phyloP scores from a whole-genome alignment of 2,888 invertebrate genomes.

The Andrena bicolor region DNA sequence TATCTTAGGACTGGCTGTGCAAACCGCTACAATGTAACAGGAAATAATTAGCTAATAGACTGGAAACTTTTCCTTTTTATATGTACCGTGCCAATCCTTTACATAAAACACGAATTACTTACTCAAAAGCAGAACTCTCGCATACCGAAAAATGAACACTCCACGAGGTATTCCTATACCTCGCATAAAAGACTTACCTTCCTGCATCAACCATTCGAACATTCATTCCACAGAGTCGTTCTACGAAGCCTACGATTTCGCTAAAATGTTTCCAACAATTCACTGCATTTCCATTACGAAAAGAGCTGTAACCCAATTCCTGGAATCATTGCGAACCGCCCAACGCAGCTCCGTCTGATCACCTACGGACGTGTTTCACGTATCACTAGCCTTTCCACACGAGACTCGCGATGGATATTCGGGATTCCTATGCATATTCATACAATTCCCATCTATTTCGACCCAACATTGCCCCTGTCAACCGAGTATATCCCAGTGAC shows the following conservation, averaged over 20 bases:
- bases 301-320: neutral
- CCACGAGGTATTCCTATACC: neutral
- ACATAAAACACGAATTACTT: neutral
- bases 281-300: neutral
- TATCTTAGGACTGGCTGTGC: neutral
- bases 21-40: neutral
- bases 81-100: neutral
- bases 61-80: neutral
- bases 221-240: neutral
- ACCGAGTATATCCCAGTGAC: no score
- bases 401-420: no score
- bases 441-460: no score
- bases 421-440: no score
- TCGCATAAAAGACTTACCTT: neutral
- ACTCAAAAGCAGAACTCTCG: neutral
- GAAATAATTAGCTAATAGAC: neutral
- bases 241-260: neutral
- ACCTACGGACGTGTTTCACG: neutral
- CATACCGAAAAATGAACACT: neutral
- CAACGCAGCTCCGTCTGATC: neutral
- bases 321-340: neutral
- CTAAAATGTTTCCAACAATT: neutral
- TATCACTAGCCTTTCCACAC: no score
- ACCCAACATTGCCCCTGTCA: no score
- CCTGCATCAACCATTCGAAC: neutral